phyloP scores from a whole-genome alignment of 2,113 vertebrate genomes.

The Platycercus adscitus region DNA sequence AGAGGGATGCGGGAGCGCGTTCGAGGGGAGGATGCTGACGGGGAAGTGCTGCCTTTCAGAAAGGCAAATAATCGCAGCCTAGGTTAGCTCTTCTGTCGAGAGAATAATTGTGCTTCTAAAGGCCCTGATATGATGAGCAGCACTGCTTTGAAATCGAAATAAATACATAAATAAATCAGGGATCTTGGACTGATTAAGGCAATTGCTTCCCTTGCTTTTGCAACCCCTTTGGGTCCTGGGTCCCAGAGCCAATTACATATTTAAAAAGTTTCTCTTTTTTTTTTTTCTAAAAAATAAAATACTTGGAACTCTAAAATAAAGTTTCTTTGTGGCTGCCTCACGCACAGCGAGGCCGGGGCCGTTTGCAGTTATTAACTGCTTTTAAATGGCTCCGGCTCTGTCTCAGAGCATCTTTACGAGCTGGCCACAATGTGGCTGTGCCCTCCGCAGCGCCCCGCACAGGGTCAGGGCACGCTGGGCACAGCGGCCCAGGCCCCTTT shows the following conservation, averaged over 20 bases:
- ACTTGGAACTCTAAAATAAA: constrained; percentile 67
- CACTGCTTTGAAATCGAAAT: constrained; percentile 70
- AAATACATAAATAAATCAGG: constrained; percentile 74
- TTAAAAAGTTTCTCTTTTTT: constrained; percentile 53
- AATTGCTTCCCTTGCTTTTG: constrained; percentile 65
- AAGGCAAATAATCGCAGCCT: constrained; percentile 67
- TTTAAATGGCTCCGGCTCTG: constrained; percentile 51
- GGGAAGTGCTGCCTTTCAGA: constrained; percentile 36
- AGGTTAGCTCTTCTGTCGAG: constrained; percentile 61
- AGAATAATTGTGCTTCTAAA: constrained; percentile 71
- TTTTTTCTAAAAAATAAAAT: not conserved
- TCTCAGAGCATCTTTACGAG: constrained; percentile 42
- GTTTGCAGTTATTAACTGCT: constrained; percentile 69
- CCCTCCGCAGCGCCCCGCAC: not conserved
- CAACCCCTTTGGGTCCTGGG: constrained; percentile 62
- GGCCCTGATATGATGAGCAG: constrained; percentile 63
- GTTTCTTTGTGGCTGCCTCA: constrained; percentile 70
- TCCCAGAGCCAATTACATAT: constrained; percentile 75
- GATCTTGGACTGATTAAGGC: constrained; percentile 69
- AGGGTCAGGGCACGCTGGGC: not conserved
- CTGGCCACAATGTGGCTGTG: constrained; percentile 13
- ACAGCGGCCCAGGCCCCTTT: not conserved
- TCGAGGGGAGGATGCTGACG: not conserved
- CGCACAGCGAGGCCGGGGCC: constrained; percentile 33
- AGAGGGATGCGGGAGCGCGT: not conserved